A percentile compares a stretch with the other conserved stretches of the same genome.
Evolutionary conservation across 37 sponge, comb jelly and placozoan genomes (phyloP).

Genomic region (Tethya wilhelma): DNA sequence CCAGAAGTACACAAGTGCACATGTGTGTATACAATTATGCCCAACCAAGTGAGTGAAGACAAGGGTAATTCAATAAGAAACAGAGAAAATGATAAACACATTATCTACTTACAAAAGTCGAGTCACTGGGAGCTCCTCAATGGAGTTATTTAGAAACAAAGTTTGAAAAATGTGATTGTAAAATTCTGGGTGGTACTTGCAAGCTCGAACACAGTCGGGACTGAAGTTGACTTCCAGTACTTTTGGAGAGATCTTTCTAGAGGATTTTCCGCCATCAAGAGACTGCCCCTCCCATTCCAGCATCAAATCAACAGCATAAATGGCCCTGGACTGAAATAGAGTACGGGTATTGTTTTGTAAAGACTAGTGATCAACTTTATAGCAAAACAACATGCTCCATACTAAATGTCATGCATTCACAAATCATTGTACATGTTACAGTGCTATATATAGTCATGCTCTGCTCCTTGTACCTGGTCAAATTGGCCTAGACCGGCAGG

Average conservation of each 20-base stretch:
- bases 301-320: conserved; percentile 92
- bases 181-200: conserved; percentile 87
- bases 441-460: too few species aligned
- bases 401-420: too few species aligned
- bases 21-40: too few species aligned
- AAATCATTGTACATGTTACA: too few species aligned
- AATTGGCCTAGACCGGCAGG: conserved; percentile 64
- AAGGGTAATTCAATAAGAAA: too few species aligned
- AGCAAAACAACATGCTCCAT: too few species aligned
- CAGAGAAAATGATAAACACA: too few species aligned
- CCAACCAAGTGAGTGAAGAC: too few species aligned
- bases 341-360: too few species aligned
- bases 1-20: too few species aligned
- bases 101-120: too few species aligned
- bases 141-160: conserved; percentile 49
- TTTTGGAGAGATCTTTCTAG: conserved; percentile 66
- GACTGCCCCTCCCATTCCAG: conserved; percentile 56
- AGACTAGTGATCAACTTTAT: too few species aligned
- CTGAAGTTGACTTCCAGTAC: conserved; percentile 87
- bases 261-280: neutral
- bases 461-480: conserved; percentile 62
- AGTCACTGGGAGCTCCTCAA: neutral
- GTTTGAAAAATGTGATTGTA: conserved; percentile 82
- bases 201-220: conserved; percentile 88
- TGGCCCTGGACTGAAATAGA: conserved; percentile 74